phyloP scores from a whole-genome alignment of 2,113 vertebrate species.

The Leptocoma aspasia region DNA sequence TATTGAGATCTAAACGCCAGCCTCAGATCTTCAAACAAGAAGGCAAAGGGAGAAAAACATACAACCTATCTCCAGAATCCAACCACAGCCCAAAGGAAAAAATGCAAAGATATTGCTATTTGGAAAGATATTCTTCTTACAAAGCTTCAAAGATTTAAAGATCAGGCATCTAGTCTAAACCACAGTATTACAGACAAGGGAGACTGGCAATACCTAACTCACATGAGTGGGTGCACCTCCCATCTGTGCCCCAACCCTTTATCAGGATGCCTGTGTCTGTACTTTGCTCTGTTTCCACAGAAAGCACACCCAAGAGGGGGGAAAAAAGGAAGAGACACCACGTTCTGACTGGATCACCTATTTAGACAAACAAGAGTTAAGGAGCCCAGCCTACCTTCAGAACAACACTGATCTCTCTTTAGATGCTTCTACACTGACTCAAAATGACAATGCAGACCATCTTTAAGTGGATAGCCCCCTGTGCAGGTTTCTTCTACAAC shows the following conservation, averaged over 20 bases:
- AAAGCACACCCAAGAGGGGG: background rate
- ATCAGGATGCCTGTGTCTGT: background rate
- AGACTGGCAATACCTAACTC: background rate
- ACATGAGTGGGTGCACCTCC: no score
- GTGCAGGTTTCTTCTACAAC: background rate
- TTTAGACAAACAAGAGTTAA: background rate
- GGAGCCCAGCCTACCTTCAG: background rate
- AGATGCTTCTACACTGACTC: background rate
- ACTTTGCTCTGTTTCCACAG: background rate
- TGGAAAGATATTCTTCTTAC: background rate
- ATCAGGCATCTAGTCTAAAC: background rate
- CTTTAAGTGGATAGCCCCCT: background rate
- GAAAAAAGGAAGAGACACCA: background rate
- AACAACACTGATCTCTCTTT: background rate
- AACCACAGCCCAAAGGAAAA: background rate
- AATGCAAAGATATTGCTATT: background rate
- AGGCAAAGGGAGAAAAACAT: background rate
- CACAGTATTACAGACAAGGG: background rate
- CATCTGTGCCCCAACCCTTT: background rate
- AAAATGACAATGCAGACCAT: background rate
- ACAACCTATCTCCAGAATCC: background rate
- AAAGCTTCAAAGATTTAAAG: background rate
- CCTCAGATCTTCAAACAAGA: background rate
- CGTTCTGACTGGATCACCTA: accelerated
- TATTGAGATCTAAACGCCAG: background rate